Evolutionary conservation across 2,888 invertebrate species (phyloP), one percentile per base, ranked within the genome.

Genomic region (Habrosyne pyritoides): DNA sequence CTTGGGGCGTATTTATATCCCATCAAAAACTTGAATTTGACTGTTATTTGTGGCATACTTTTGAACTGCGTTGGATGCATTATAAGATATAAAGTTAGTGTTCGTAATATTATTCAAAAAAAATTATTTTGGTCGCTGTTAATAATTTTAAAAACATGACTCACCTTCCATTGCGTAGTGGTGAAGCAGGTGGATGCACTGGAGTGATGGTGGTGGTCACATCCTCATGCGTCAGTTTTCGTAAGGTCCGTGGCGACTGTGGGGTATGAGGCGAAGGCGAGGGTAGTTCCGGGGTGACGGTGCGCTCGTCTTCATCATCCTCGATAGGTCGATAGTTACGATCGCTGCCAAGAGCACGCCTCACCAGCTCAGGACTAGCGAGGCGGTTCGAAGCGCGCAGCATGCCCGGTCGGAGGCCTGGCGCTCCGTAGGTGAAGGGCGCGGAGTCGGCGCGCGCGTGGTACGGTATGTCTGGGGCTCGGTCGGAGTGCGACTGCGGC

Each of bases 401-500:
- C 95, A 95, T 95, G 79, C 93, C 94, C 72, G 93, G 88, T 61
- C 87, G 84, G 59, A 91, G 85, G 66, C 90, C 90, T 60, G 95
- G 94, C 61, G 94, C 95, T 56, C 97, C 97, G 94, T 98, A 98
- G 57, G 97, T 96, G 91, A 98, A 98, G 62, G 98, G 98, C 75
- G 96, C 95, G 75, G 97, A 96, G 87, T 97, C 96, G 72, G 96
- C 95, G 77, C 98, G 94, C 79, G 98, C 97, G 95, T 98, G 98
- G 91, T 98, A 98, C 71, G 98, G 98, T 84, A 97, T 97, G 84
- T 95, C 91, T 60, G 79, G 79, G 75, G 81, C 81, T 61, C 85
- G 83, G 81, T 93, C 94, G 82, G 87, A 91, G 80, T 86, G 92
- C 74, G 93, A 93, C 77, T 93, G 93, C 60, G 77, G 61, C 61